Percentiles rank a stretch among this genome's conserved stretches.
Conservation (phyloP, 1,140 invertebrate species). For the Procambarus virginalis region DNA sequence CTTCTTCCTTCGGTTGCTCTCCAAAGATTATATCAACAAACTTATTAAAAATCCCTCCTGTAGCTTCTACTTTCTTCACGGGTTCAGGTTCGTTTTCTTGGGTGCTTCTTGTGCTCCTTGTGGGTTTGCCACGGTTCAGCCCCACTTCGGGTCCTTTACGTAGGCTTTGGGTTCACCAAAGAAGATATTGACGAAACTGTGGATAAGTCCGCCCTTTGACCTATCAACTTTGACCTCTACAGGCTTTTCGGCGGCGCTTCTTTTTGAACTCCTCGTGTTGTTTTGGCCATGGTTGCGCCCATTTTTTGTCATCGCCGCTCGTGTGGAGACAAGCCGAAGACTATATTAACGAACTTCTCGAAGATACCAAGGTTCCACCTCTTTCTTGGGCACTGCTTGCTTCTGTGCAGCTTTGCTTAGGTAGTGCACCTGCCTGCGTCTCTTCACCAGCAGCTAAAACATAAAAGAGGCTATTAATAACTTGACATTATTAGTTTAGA, state of each 20-base stretch:
- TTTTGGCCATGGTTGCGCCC: constrained; percentile 58
- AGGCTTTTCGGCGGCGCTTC: background rate
- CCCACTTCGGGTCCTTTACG: constrained; percentile 40
- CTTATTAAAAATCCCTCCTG: constrained; percentile 35
- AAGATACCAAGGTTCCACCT: background rate
- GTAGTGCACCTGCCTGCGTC: no score
- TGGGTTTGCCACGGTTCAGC: constrained; percentile 54
- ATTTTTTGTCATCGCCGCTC: constrained; percentile 54
- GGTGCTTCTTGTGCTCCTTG: constrained; percentile 24
- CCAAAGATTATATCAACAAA: constrained; percentile 56
- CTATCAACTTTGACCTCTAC: background rate
- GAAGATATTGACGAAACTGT: constrained; percentile 51
- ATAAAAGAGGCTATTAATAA: no score
- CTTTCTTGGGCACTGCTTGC: background rate
- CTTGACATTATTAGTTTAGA: no score
- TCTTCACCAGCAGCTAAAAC: no score
- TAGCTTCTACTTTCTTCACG: background rate
- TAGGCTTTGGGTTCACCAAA: constrained; percentile 23
- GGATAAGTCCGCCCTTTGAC: constrained; percentile 18
- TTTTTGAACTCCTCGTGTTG: constrained; percentile 34
- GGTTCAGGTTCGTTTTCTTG: background rate
- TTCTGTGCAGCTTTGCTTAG: background rate
- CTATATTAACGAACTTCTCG: constrained; percentile 3
- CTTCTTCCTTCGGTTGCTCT: background rate
- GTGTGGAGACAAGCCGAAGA: constrained; percentile 3